Evolutionary conservation across 2,888 invertebrate species (phyloP), one percentile per base, ranked within the genome.

Genomic region (Pachymerium ferrugineum): DNA sequence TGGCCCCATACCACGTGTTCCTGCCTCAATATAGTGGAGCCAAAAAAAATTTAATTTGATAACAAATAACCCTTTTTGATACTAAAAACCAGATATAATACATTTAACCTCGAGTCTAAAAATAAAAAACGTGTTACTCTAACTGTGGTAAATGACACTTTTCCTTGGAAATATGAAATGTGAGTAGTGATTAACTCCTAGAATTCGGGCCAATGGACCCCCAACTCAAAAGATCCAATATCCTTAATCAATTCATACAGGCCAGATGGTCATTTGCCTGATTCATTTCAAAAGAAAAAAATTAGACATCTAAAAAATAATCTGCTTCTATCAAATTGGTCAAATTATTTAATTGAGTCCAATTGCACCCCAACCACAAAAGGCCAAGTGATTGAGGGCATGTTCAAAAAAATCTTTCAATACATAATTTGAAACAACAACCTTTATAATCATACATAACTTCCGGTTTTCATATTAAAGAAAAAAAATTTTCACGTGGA

Each of bases 201-300:
- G 47, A 47, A 47, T 3, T 42, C 47, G 47, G 47, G 47, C 47
- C 47, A 47, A 47, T 47, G 47, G 47, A 47, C 47, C 47, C 47
- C 47, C 5, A 47, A 47, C n/a, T 16, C 6, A 47, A 47, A 6
- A 47, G 10, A 47, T 47, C 47, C 3, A 16, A 47, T 47, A 2
- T 16, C 47, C n/a, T 47, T 16, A 47, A 47, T 47, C 38, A 19
- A 47, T 47, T 47, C 47, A n/a, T n/a, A n/a, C n/a, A n/a, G n/a
- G n/a, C n/a, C n/a, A n/a, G n/a, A n/a, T 47, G 6, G 8, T 47
- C 6, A 47, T 47, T 47, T 38, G 14, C 4, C n/a, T 8, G 3
- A n/a, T 8, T 38, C 3, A 3, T 14, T 38, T n/a, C n/a, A n/a
- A n/a, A n/a, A n/a, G n/a, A n/a, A 38, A 38, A 38, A 38, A 38